Percentiles rank a stretch among this genome's conserved stretches.
phyloP scores from a whole-genome alignment of 1,140 invertebrate species.

The Reticulitermes speratus region DNA sequence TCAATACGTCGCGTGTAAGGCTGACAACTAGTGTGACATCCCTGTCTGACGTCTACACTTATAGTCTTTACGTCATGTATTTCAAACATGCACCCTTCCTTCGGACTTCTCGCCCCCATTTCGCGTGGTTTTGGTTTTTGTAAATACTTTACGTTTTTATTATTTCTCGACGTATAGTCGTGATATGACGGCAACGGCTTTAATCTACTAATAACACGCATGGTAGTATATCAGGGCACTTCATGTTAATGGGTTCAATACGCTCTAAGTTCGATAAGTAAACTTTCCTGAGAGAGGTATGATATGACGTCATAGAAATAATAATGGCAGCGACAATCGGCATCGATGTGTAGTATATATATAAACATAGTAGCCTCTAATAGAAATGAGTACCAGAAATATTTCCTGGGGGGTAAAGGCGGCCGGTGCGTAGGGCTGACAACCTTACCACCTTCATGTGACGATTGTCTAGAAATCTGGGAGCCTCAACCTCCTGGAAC shows the following conservation, averaged over 20 bases:
- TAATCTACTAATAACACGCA: neutral
- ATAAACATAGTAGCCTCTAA: no score
- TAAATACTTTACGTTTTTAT: neutral
- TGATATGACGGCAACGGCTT: neutral
- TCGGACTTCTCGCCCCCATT: neutral
- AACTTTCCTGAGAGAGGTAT: neutral
- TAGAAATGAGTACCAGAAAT: no score
- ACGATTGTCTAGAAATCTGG: no score
- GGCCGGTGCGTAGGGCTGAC: no score
- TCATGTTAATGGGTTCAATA: slow-evolving; percentile 16
- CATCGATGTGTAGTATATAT: no score
- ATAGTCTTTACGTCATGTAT: neutral
- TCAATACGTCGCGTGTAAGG: no score
- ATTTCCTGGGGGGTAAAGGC: no score
- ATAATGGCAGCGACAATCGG: neutral
- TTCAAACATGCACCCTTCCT: neutral
- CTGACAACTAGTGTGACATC: neutral
- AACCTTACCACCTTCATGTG: no score
- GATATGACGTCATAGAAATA: neutral
- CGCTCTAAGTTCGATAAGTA: neutral
- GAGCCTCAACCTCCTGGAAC: no score
- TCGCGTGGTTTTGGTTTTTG: neutral
- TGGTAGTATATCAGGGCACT: neutral
- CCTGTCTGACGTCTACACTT: neutral
- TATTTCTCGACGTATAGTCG: neutral